A percentile compares a stretch with the other conserved stretches of the same genome.
These are phyloP conservation scores for Amazona ochrocephala DNA, from an alignment of 2,797 vertebrate genomes.

Conservation along the genomic window DNA sequence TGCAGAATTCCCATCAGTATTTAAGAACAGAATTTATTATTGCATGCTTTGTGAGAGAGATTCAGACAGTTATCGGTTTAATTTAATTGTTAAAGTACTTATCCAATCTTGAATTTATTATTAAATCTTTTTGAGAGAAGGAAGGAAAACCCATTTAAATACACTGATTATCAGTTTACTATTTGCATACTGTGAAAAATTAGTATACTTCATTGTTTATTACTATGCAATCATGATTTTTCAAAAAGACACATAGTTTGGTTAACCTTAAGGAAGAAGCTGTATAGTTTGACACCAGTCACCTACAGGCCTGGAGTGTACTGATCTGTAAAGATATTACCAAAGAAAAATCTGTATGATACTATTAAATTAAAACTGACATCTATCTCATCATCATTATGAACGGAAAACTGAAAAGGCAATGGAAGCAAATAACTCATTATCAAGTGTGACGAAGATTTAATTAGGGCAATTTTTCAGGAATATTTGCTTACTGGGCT, in stretches of 20 bases:
- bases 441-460: constrained; percentile 47
- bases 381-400: constrained; percentile 3
- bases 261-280: background rate
- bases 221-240: background rate
- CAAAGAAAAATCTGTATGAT: constrained; percentile 7
- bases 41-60: background rate
- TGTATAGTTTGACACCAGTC: background rate
- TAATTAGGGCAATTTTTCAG: constrained; percentile 65
- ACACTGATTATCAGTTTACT: background rate
- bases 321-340: background rate
- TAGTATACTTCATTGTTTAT: background rate
- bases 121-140: background rate
- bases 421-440: constrained; percentile 53
- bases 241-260: background rate
- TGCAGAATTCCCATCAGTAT: constrained; percentile 23
- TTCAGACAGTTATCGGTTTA: background rate
- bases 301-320: background rate
- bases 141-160: background rate
- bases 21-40: constrained; percentile 3
- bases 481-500: constrained; percentile 34
- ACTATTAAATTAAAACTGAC: background rate
- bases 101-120: background rate
- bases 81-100: constrained; percentile 11
- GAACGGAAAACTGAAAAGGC: constrained; percentile 44
- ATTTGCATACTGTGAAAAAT: background rate